Evolutionary conservation across 2,888 invertebrate species (phyloP), one percentile per base, ranked within the genome.

Genomic region (Beris morrisii): DNA sequence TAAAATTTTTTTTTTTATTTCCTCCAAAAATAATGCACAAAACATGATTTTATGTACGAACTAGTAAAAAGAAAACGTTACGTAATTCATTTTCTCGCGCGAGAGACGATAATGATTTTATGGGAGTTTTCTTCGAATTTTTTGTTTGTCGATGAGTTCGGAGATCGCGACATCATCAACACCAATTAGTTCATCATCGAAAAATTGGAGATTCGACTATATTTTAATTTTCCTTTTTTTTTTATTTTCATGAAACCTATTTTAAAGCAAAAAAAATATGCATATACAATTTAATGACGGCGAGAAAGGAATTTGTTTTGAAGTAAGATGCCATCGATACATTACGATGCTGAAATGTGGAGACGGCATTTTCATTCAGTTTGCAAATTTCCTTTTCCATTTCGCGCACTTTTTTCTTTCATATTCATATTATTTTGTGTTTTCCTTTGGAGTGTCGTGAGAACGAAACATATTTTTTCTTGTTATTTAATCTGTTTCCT

Each of bases 11-110:
- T 38, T 38, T 52, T 52, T 22, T 53, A 38, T 52, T 13, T 50
- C 28, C 61, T 52, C 22, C 52, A 61, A 61, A 30, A 61, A 61
- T 61, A 61, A 61, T 61, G 61, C 61, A 61, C 61, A 61, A 61
- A 59, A 48, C 28, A 45, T 31, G 48, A 48, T 11, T 22, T 59
- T 50, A 61, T 38, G 61, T 61, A 43, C 38, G n/a, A 22, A 22
- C 22, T 22, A 22, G 22, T 22, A 22, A 22, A 22, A 22, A 3
- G 22, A 22, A 22, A 22, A 59, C 50, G 13, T 61, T 61, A 61
- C 61, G 61, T 61, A 50, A 50, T 61, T 61, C 58, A 30, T 48
- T 52, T 45, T n/a, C n/a, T 38, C 50, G 61, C 32, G 4, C 38
- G 38, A 38, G 43, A 43, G 52, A 15, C 52, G 61, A 61, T 61